Percentiles rank a stretch among this genome's conserved stretches.
phyloP scores from a whole-genome alignment of 2,113 vertebrate genomes.

The Thunnus maccoyii region DNA sequence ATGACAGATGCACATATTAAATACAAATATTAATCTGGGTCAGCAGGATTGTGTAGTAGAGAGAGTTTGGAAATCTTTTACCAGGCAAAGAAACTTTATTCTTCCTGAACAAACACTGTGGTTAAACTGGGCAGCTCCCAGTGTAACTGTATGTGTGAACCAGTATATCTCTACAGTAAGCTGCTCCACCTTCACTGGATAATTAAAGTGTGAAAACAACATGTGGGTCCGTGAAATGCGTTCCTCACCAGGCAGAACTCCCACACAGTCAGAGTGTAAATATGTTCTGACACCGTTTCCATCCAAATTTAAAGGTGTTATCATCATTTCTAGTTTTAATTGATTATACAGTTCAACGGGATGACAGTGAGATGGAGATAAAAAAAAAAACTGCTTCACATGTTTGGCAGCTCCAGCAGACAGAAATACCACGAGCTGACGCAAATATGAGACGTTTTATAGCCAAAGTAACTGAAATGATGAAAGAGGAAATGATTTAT shows the following conservation, averaged over 20 bases:
- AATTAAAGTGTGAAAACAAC: constrained; percentile 34
- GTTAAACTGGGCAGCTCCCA: too few relatives aligned
- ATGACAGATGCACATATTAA: too few relatives aligned
- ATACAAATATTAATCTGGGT: too few relatives aligned
- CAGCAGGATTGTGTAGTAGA: too few relatives aligned
- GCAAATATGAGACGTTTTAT: neutral
- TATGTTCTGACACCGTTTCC: constrained; percentile 2
- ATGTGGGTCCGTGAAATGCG: neutral
- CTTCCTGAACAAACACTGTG: too few relatives aligned
- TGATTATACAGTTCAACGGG: neutral
- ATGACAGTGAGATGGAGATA: neutral
- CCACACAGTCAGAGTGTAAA: constrained; percentile 12
- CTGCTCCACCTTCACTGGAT: constrained; percentile 1
- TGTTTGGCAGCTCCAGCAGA: neutral
- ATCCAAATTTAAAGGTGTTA: constrained; percentile 25
- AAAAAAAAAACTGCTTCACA: too few relatives aligned
- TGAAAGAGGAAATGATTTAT: neutral
- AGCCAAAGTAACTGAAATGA: neutral
- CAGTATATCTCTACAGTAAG: too few relatives aligned
- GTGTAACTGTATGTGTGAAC: too few relatives aligned
- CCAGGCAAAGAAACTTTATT: too few relatives aligned
- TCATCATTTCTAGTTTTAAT: neutral
- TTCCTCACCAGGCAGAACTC: neutral
- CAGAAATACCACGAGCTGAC: neutral
- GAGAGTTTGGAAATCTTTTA: too few relatives aligned